phyloP scores from a whole-genome alignment of 2,113 vertebrate genomes.

The Calidris pygmaea region DNA sequence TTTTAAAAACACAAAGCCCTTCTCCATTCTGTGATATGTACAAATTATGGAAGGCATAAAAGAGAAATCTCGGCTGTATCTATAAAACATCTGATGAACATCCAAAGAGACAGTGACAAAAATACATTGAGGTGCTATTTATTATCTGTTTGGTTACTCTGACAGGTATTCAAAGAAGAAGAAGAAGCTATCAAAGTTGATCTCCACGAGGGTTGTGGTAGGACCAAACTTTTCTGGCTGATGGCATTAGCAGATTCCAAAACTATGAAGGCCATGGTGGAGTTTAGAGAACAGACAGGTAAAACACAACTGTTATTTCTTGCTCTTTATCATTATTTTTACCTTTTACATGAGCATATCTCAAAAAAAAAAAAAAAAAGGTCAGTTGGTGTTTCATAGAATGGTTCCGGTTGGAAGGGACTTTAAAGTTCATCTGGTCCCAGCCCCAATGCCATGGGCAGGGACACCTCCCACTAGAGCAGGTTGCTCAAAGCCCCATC shows the following conservation, averaged over 20 bases:
- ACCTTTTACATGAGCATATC: not conserved
- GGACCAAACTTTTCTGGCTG: conserved; percentile 98
- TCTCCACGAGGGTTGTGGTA: conserved; percentile 96
- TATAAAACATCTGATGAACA: not conserved
- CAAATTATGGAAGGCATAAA: not conserved
- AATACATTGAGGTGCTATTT: not conserved
- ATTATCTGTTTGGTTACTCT: conserved; percentile 24
- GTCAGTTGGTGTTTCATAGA: too few species aligned
- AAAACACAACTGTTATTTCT: conserved; percentile 5
- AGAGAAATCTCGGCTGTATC: not conserved
- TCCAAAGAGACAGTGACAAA: not conserved
- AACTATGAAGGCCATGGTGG: conserved; percentile 99
- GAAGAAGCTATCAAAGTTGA: conserved; percentile 99
- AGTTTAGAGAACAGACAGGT: conserved; percentile 99
- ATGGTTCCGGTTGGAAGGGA: too few species aligned
- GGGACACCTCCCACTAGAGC: too few species aligned
- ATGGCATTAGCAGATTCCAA: conserved; percentile 99
- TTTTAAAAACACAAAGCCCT: not conserved
- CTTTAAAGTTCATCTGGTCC: too few species aligned
- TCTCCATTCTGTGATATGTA: not conserved
- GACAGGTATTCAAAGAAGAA: conserved; percentile 97
- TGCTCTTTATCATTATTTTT: not conserved
- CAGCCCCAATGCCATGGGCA: too few species aligned
- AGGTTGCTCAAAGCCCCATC: too few species aligned
- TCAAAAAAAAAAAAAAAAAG: not conserved